Evolutionary conservation across 2,888 invertebrate genomes (phyloP).

Genomic region (Dione juno): DNA sequence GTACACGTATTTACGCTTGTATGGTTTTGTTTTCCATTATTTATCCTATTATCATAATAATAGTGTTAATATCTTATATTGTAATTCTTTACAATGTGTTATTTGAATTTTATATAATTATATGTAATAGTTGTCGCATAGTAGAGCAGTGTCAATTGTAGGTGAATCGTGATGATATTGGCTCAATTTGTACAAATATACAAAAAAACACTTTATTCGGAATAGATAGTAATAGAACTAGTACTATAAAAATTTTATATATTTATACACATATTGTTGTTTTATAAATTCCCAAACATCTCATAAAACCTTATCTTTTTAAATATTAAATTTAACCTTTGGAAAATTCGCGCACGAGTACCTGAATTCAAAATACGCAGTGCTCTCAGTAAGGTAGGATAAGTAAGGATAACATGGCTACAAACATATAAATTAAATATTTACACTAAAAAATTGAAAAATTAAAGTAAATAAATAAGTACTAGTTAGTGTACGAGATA

Average conservation of each 20-base stretch:
- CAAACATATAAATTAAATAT: neutral
- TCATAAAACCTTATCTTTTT: slow-evolving; percentile 7
- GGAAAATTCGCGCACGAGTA: neutral
- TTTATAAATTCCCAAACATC: slow-evolving; percentile 8
- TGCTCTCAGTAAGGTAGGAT: neutral
- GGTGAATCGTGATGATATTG: too few relatives aligned
- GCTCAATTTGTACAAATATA: too few relatives aligned
- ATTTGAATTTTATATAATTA: neutral
- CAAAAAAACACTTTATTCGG: too few relatives aligned
- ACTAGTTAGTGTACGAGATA: too few relatives aligned
- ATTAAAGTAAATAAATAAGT: too few relatives aligned
- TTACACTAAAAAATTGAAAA: neutral
- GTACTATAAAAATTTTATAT: too few relatives aligned
- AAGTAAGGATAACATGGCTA: neutral
- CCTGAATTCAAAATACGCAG: neutral
- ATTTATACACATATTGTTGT: neutral
- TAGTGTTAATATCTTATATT: neutral
- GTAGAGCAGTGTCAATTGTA: too few relatives aligned
- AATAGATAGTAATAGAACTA: too few relatives aligned
- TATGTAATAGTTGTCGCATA: neutral
- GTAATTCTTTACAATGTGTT: neutral
- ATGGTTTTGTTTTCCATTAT: slow-evolving; percentile 14
- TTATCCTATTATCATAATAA: slow-evolving; percentile 15
- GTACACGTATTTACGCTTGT: slow-evolving; percentile 9
- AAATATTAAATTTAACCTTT: slow-evolving; percentile 9